These are phyloP conservation scores for Peromyscus melanophrys DNA, from an alignment of 2,797 vertebrate species.

Conservation along the genomic window DNA sequence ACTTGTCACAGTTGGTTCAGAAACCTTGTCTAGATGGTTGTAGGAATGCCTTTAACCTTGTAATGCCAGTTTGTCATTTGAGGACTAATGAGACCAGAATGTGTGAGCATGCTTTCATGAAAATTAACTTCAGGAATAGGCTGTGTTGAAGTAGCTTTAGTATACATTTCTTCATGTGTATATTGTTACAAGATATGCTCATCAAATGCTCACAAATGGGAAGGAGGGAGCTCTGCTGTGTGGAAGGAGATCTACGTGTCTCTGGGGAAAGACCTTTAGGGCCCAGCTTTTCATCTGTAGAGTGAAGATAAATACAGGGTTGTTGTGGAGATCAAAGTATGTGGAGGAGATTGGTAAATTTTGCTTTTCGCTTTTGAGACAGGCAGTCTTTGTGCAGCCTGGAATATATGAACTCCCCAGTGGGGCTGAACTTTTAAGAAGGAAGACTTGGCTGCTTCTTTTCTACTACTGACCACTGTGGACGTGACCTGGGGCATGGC, in stretches of 20 bases:
- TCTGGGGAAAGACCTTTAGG: background rate
- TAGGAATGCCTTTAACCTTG: background rate
- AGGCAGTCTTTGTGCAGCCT: background rate
- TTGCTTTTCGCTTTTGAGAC: background rate
- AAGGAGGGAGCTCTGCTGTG: background rate
- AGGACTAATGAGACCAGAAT: background rate
- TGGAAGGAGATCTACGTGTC: background rate
- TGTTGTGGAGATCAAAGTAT: background rate
- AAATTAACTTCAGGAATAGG: constrained; percentile 34
- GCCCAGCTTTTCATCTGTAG: background rate
- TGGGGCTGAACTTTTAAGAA: background rate
- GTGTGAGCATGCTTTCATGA: background rate
- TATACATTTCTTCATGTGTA: background rate
- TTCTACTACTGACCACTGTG: background rate
- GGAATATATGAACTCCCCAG: background rate
- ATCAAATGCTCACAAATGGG: background rate
- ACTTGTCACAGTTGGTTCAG: background rate
- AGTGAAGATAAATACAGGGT: background rate
- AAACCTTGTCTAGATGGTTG: constrained; percentile 6
- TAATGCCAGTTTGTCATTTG: constrained; percentile 15
- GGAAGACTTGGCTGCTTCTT: background rate
- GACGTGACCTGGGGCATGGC: background rate
- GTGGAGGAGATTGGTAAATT: background rate
- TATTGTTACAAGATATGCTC: background rate
- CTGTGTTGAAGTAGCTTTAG: background rate